A percentile compares a stretch with the other conserved stretches of the same genome.
These are phyloP conservation scores for Arctia plantaginis DNA, from an alignment of 2,888 invertebrate species.

Conservation along the genomic window DNA sequence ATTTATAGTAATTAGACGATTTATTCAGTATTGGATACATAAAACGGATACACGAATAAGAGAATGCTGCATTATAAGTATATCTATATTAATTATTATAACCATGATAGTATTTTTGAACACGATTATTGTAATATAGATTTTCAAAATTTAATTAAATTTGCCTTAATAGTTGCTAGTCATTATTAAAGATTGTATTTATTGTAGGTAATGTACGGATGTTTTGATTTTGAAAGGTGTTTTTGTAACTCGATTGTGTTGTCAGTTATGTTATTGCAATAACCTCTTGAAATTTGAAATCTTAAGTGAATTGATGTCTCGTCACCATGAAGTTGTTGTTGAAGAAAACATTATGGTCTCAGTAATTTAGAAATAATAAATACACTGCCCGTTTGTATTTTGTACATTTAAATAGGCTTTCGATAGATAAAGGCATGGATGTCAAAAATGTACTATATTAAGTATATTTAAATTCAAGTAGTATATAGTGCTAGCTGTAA, in stretches of 20 bases:
- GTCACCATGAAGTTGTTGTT: constrained; percentile 39
- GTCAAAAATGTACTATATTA: constrained; percentile 9
- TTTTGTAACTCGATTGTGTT: constrained; percentile 27
- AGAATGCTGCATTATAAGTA: constrained; percentile 28
- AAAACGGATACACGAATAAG: constrained; percentile 20
- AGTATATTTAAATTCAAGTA: neutral
- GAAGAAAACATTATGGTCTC: constrained; percentile 38
- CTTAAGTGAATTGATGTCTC: constrained; percentile 16
- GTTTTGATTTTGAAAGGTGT: constrained; percentile 27
- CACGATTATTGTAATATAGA: constrained; percentile 45
- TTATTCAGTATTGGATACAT: constrained; percentile 18
- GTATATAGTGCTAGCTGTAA: neutral
- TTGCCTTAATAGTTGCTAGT: constrained; percentile 78
- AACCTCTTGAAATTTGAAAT: constrained; percentile 12
- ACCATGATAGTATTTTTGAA: constrained; percentile 46
- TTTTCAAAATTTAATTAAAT: constrained; percentile 53
- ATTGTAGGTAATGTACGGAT: constrained; percentile 33
- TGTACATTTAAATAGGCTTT: constrained; percentile 28
- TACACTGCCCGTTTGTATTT: constrained; percentile 47
- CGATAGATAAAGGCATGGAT: neutral
- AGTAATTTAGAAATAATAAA: constrained; percentile 26
- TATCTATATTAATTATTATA: constrained; percentile 38
- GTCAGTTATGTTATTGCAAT: constrained; percentile 37
- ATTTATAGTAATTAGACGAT: neutral
- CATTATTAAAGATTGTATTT: constrained; percentile 52